Evolutionary conservation across 1,140 invertebrate genomes (phyloP), one percentile per base, ranked within the genome.

Genomic region (Drosophila littoralis): DNA sequence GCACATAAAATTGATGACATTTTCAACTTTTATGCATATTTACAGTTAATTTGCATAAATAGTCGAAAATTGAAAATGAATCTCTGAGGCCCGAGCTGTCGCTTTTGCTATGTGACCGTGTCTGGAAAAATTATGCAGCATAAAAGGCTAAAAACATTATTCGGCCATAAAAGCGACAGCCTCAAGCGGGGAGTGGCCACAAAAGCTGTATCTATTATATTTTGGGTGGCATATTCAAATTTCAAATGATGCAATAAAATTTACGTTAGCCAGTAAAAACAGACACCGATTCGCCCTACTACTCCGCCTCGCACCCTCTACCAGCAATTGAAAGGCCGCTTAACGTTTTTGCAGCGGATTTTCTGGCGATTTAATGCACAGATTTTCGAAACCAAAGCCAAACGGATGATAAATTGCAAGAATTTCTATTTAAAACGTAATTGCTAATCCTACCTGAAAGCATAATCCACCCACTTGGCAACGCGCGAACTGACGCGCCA

Each of bases 361-460:
- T 76, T 60, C 58, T 42, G 59, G 60, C 63, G 68, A 77, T 80
- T 74, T 72, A 84, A 84, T 77, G 22, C 17, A 60, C 46, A 63
- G 70, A 73, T 77, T 77, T 54, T 17, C 43, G 28, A 28, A 52
- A 45, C 40, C 35, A 35, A 48, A 63, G 28, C 40, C 71, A 68
- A 69, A 36, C 48, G 61, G 45, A 65, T 88, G 84, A 89, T 88
- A 88, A 89, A 88, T 88, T 46, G 83, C 71, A 71, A 52, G 71
- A 71, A 81, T 77, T 89, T 89, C 80, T 81, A 89, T 89, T 89
- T 90, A 90, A 90, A 90, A 65, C 77, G 81, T 90, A 90, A 89
- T 89, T 90, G 85, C 85, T 90, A 89, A 89, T 90, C 85, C 85
- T 57, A 81, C 79, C 85, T 89, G 85, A 90, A 90, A 89, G 79